A percentile compares a stretch with the other conserved stretches of the same genome.
Conservation (phyloP, 2,797 vertebrate species). For the Phyllotis vaccarum region DNA sequence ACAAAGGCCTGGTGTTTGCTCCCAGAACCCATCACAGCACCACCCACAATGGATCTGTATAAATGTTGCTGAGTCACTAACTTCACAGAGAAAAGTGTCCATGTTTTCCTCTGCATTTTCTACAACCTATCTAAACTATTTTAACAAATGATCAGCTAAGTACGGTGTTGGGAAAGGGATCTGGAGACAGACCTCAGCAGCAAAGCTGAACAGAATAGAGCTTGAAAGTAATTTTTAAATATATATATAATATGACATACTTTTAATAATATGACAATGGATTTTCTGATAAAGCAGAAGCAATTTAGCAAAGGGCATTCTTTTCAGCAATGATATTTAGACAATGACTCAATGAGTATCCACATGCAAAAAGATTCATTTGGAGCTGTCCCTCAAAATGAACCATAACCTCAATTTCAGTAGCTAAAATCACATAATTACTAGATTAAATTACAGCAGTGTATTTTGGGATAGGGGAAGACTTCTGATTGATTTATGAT, state of each 20-base stretch:
- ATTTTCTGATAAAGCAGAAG: conserved; percentile 20
- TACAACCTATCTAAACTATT: background rate
- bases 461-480: background rate
- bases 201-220: background rate
- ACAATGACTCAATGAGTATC: background rate
- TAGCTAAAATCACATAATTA: background rate
- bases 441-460: conserved; percentile 1
- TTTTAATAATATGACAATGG: background rate
- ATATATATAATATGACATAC: background rate
- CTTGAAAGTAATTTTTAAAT: background rate
- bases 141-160: background rate
- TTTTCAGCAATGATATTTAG: background rate
- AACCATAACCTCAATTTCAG: background rate
- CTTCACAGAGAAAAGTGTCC: background rate
- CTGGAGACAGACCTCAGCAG: background rate
- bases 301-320: background rate
- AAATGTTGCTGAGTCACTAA: background rate
- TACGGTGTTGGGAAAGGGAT: background rate
- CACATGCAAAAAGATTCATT: background rate
- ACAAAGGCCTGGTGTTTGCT: background rate
- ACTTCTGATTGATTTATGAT: background rate
- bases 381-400: background rate
- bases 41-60: background rate
- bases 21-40: background rate
- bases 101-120: background rate